Evolutionary conservation across 2,888 invertebrate species (phyloP).

Genomic region (Rhagophthalmus giganteus): DNA sequence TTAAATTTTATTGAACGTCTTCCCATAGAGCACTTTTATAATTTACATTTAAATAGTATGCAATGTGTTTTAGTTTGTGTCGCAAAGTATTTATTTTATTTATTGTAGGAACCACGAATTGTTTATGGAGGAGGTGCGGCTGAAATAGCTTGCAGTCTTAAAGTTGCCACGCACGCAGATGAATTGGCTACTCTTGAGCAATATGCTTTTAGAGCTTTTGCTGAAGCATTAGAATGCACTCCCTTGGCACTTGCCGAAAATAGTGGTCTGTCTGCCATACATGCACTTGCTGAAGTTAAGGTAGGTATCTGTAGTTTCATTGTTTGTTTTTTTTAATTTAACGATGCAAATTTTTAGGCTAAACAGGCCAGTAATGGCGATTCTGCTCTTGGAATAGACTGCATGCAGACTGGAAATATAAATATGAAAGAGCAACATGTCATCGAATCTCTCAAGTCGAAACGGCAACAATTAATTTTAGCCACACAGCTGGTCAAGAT

Average conservation of each 20-base stretch:
- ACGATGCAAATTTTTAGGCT: conserved; percentile 55
- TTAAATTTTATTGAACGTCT: too few relatives aligned
- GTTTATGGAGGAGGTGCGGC: conserved; percentile 98
- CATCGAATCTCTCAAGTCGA: conserved; percentile 94
- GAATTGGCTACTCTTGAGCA: conserved; percentile 89
- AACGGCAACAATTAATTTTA: conserved; percentile 94
- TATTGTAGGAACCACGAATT: conserved; percentile 70
- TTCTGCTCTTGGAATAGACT: conserved; percentile 91
- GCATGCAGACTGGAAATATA: conserved; percentile 76
- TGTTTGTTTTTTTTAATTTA: not conserved
- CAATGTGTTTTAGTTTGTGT: too few relatives aligned
- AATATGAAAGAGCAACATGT: conserved; percentile 97
- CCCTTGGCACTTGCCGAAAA: conserved; percentile 97
- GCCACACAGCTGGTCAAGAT: conserved; percentile 98
- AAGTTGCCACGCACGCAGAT: conserved; percentile 87
- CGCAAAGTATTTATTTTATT: too few relatives aligned
- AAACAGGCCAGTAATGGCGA: conserved; percentile 85
- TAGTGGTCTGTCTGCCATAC: conserved; percentile 90
- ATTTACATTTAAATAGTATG: too few relatives aligned
- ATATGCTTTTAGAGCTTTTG: conserved; percentile 94
- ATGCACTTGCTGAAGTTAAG: conserved; percentile 87
- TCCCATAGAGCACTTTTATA: too few relatives aligned
- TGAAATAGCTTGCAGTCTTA: conserved; percentile 92
- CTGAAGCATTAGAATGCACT: conserved; percentile 93
- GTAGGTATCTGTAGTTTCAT: conserved; percentile 37